phyloP scores from a whole-genome alignment of 2,797 vertebrate species.

The Myripristis murdjan region DNA sequence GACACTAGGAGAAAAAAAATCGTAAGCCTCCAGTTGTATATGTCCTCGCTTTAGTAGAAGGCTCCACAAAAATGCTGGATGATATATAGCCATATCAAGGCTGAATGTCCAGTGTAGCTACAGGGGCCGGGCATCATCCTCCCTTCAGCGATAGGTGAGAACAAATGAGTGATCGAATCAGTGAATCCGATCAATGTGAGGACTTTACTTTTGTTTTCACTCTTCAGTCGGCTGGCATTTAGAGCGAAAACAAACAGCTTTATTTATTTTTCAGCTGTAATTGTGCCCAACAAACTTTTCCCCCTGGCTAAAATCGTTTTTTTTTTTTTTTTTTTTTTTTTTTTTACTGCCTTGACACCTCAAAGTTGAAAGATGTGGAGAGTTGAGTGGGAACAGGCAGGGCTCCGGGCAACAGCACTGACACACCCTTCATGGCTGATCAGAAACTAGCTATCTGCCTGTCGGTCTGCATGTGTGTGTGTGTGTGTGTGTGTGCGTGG shows the following conservation, averaged over 20 bases:
- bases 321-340: too few species aligned
- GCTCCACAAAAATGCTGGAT: conserved; percentile 23
- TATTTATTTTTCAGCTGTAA: conserved; percentile 43
- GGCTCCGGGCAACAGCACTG: conserved; percentile 50
- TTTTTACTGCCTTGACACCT: conserved; percentile 58
- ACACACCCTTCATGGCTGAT: conserved; percentile 58
- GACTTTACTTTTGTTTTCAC: conserved; percentile 13
- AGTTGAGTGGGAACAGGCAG: conserved; percentile 51
- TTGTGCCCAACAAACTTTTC: conserved; percentile 38
- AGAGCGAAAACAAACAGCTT: conserved; percentile 32
- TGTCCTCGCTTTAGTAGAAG: conserved; percentile 23
- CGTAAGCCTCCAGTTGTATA: neutral
- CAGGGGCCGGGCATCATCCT: conserved; percentile 15
- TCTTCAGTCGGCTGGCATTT: conserved; percentile 31
- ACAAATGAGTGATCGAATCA: conserved; percentile 40
- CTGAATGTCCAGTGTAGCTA: conserved; percentile 31
- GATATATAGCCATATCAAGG: conserved; percentile 20
- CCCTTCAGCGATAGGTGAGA: conserved; percentile 23
- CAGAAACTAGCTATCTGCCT: conserved; percentile 20
- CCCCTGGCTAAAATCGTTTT: conserved; percentile 48
- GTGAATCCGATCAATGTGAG: conserved; percentile 33
- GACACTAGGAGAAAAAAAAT: neutral
- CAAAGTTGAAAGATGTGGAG: conserved; percentile 47
- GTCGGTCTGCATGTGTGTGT: conserved; percentile 9
- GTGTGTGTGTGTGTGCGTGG: conserved; percentile 5